Evolutionary conservation across 2,797 vertebrate species (phyloP).

Genomic region (Chelon auratus): DNA sequence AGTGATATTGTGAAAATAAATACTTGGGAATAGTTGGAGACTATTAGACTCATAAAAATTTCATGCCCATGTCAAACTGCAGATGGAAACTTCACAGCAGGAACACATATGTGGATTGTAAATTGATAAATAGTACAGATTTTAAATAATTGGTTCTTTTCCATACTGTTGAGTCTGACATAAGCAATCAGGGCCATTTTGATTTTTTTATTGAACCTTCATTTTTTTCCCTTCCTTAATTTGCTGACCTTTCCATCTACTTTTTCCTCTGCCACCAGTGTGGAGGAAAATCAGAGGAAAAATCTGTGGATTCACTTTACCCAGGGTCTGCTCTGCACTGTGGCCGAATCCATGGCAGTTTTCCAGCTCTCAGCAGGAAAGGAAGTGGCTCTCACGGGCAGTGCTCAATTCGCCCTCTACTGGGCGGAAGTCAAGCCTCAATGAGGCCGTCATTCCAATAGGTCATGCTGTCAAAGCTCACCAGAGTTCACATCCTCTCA

Average conservation of each 20-base stretch:
- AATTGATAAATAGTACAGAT: conserved; percentile 20
- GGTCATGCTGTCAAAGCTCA: conserved; percentile 82
- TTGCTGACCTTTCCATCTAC: conserved; percentile 13
- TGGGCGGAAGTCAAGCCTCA: conserved; percentile 83
- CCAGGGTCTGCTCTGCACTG: conserved; percentile 56
- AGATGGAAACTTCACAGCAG: conserved; percentile 39
- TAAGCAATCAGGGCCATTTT: not conserved
- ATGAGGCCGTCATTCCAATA: conserved; percentile 73
- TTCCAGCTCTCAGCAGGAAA: conserved; percentile 84
- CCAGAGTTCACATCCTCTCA: conserved; percentile 80
- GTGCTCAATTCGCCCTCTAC: conserved; percentile 84
- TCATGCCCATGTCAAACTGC: conserved; percentile 29
- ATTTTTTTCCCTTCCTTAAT: not conserved
- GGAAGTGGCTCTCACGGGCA: conserved; percentile 81
- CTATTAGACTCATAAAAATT: conserved; percentile 27
- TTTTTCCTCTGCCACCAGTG: conserved; percentile 3
- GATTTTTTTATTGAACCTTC: conserved; percentile 5
- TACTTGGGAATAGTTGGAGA: conserved; percentile 28
- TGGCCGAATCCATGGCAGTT: conserved; percentile 73
- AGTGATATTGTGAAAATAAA: conserved; percentile 24
- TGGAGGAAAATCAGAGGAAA: not conserved
- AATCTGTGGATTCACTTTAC: conserved; percentile 70
- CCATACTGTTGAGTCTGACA: not conserved
- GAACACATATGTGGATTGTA: not conserved
- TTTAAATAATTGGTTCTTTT: not conserved